phyloP scores from a whole-genome alignment of 2,888 invertebrate species.

The Cephus pygmeus region DNA sequence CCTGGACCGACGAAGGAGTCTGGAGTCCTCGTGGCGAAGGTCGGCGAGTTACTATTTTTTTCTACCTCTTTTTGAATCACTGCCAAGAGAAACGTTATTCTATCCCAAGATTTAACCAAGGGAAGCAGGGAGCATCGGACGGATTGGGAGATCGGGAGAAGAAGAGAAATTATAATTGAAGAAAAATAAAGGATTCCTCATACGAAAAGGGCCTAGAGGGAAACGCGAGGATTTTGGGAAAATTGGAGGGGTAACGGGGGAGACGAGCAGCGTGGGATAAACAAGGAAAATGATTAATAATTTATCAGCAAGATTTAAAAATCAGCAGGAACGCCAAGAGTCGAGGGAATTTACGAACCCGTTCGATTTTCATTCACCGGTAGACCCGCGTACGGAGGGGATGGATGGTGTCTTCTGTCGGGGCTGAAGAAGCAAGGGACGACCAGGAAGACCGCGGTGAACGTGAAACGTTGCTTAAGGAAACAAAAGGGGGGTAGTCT shows the following conservation, averaged over 20 bases:
- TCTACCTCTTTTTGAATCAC: neutral
- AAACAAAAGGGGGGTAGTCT: neutral
- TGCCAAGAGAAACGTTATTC: neutral
- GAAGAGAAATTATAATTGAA: neutral
- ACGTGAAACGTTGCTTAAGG: neutral
- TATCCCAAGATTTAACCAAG: neutral
- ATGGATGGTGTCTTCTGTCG: neutral
- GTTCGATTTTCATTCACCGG: neutral
- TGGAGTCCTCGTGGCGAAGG: neutral
- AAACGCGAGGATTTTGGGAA: neutral
- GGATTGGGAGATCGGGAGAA: neutral
- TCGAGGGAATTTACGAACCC: neutral
- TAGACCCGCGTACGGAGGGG: neutral
- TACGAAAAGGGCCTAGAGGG: neutral
- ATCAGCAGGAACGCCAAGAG: neutral
- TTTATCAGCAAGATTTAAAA: neutral
- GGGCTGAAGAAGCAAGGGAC: neutral
- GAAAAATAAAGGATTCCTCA: neutral
- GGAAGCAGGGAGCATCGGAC: neutral
- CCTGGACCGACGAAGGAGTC: neutral
- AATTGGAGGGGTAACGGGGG: neutral
- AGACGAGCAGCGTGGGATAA: neutral
- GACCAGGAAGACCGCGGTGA: neutral
- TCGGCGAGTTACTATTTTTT: neutral
- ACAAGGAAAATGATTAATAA: neutral